A percentile compares a stretch with the other conserved stretches of the same genome.
Evolutionary conservation across 2,888 invertebrate species (phyloP).

Genomic region (Craniophora ligustri): DNA sequence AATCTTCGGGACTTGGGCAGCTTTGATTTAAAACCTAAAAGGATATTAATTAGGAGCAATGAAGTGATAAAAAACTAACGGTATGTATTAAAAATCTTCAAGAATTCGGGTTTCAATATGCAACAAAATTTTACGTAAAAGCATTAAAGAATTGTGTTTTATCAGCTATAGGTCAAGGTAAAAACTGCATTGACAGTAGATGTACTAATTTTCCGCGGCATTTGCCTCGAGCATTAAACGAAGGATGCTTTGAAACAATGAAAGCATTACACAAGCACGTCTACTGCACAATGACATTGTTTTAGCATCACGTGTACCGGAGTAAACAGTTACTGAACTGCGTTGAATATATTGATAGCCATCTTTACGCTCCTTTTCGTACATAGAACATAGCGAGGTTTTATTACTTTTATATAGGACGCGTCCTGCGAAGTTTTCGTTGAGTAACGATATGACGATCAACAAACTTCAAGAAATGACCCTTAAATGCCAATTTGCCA

Average conservation of each 20-base stretch:
- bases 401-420: too few relatives aligned
- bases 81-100: too few relatives aligned
- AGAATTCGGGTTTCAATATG: neutral
- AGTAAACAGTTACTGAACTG: constrained; percentile 30
- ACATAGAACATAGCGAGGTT: neutral
- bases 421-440: fast-evolving
- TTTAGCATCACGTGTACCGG: constrained; percentile 62
- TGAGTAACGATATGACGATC: neutral
- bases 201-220: constrained; percentile 28
- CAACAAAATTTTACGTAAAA: neutral
- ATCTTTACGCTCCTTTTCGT: constrained; percentile 6
- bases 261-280: constrained; percentile 62
- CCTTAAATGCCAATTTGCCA: too few relatives aligned
- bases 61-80: too few relatives aligned
- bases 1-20: too few relatives aligned
- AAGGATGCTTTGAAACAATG: constrained; percentile 77
- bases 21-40: neutral
- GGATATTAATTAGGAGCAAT: neutral
- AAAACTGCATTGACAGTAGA: constrained; percentile 36
- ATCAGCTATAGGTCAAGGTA: constrained; percentile 30
- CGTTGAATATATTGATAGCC: constrained; percentile 13
- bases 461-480: neutral
- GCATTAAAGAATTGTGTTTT: neutral
- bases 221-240: constrained; percentile 39
- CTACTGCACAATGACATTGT: constrained; percentile 76